Conservation (phyloP, 2,888 invertebrate species). For the Trichopria drosophilae region DNA sequence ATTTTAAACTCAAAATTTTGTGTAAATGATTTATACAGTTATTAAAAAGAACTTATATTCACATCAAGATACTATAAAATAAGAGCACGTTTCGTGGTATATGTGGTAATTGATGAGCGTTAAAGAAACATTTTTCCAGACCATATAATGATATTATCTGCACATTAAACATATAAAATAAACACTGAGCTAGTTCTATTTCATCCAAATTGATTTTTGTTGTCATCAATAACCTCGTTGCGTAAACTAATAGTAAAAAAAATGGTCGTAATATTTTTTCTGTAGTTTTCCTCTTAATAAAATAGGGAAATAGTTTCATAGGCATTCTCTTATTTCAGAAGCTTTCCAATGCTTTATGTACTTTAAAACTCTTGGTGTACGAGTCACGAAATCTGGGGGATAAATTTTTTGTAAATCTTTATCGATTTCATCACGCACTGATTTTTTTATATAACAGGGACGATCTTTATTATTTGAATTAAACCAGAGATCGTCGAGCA, state of each 20-base stretch:
- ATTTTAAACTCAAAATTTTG: no score
- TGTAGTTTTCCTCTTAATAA: conserved; percentile 12
- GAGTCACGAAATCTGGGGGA: conserved; percentile 4
- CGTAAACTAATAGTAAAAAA: conserved; percentile 10
- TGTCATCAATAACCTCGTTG: conserved; percentile 3
- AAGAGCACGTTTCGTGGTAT: no score
- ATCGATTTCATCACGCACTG: conserved; percentile 1
- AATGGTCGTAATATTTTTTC: conserved; percentile 9
- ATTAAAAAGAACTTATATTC: no score
- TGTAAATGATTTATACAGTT: no score
- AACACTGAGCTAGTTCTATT: conserved; percentile 4
- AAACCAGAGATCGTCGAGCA: conserved; percentile 5
- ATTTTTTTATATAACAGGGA: background rate
- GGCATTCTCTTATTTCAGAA: conserved; percentile 8
- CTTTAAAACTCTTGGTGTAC: conserved; percentile 8
- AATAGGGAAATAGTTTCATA: conserved; percentile 12
- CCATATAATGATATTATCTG: no score
- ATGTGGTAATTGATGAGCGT: no score
- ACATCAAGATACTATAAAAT: no score
- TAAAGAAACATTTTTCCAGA: no score
- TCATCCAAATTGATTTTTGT: conserved; percentile 1
- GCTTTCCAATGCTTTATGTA: conserved; percentile 10
- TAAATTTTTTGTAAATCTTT: background rate
- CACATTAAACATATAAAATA: conserved; percentile 3
- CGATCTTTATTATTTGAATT: conserved; percentile 1